Evolutionary conservation across 1,140 invertebrate genomes (phyloP).

Genomic region (Pollicipes pollicipes): DNA sequence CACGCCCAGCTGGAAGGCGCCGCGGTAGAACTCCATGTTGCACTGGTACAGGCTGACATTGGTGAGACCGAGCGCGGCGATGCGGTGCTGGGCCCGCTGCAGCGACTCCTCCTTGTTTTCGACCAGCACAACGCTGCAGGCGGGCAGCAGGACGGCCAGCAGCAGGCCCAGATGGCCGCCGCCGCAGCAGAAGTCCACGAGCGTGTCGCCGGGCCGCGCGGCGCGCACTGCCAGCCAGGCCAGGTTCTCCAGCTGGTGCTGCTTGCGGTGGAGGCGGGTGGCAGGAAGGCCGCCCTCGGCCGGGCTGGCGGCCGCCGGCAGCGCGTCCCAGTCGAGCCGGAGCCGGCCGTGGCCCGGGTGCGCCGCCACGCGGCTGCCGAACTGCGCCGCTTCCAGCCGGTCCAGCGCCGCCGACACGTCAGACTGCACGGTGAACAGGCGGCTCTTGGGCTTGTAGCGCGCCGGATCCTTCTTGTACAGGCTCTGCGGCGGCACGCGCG

Average conservation of each 20-base stretch:
- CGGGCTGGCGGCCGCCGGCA: slow-evolving; percentile 57
- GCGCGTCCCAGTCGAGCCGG: slow-evolving; percentile 34
- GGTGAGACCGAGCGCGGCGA: slow-evolving; percentile 41
- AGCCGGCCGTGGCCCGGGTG: background rate
- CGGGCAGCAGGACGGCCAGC: slow-evolving; percentile 56
- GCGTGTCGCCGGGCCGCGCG: slow-evolving; percentile 32
- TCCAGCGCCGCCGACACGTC: too few species aligned
- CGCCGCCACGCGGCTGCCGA: too few species aligned
- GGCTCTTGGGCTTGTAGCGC: too few species aligned
- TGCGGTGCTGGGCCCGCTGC: slow-evolving; percentile 47
- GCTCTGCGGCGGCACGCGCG: too few species aligned
- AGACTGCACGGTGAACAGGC: too few species aligned
- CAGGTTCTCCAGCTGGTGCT: slow-evolving; percentile 74
- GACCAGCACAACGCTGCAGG: slow-evolving; percentile 42
- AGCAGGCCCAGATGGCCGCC: slow-evolving; percentile 80
- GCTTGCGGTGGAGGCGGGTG: slow-evolving; percentile 53
- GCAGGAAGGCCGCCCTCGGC: slow-evolving; percentile 56
- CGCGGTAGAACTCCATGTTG: slow-evolving; percentile 40
- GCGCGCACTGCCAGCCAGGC: slow-evolving; percentile 42
- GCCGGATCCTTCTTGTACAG: too few species aligned
- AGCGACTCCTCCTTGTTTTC: slow-evolving; percentile 87
- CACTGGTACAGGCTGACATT: slow-evolving; percentile 71
- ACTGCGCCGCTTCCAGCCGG: too few species aligned
- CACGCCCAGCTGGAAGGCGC: slow-evolving; percentile 53
- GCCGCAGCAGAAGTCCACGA: slow-evolving; percentile 89